A percentile compares a stretch with the other conserved stretches of the same genome.
Evolutionary conservation across 2,113 vertebrate genomes (phyloP).

Genomic region (Ariopsis seemanni): DNA sequence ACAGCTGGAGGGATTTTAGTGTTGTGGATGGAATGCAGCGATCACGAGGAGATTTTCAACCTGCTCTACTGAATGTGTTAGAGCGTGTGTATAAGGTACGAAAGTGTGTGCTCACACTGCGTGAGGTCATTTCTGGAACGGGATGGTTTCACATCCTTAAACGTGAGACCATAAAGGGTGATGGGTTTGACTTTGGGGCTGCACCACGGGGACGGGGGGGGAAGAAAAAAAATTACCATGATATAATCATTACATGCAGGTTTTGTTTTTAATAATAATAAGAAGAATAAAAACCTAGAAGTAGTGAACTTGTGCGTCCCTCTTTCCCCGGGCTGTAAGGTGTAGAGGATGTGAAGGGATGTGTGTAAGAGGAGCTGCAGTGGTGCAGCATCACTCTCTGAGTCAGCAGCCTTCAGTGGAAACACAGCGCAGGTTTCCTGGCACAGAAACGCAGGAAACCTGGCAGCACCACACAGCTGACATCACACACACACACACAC

Average conservation of each 20-base stretch:
- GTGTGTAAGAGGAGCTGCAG: not conserved
- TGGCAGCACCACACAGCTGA: slow-evolving; percentile 13
- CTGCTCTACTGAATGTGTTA: no score
- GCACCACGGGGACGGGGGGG: not conserved
- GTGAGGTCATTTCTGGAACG: not conserved
- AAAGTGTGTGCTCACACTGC: not conserved
- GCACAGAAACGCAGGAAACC: slow-evolving; percentile 4
- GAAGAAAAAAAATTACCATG: not conserved
- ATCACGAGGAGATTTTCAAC: no score
- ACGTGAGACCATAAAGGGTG: not conserved
- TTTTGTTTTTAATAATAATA: not conserved
- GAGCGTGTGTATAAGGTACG: not conserved
- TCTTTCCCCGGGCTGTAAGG: not conserved
- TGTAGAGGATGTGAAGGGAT: not conserved
- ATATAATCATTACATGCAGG: not conserved
- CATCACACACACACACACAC: slow-evolving; percentile 24
- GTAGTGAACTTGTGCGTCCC: no score
- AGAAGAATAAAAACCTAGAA: not conserved
- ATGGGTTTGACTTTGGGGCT: not conserved
- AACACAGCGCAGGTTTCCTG: not conserved
- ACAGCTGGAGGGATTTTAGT: no score
- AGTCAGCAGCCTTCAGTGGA: not conserved
- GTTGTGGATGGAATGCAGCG: no score
- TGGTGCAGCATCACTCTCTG: not conserved
- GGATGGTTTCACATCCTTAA: no score